Evolutionary conservation across 1,140 invertebrate species (phyloP).

Genomic region (Copidosoma floridanum): DNA sequence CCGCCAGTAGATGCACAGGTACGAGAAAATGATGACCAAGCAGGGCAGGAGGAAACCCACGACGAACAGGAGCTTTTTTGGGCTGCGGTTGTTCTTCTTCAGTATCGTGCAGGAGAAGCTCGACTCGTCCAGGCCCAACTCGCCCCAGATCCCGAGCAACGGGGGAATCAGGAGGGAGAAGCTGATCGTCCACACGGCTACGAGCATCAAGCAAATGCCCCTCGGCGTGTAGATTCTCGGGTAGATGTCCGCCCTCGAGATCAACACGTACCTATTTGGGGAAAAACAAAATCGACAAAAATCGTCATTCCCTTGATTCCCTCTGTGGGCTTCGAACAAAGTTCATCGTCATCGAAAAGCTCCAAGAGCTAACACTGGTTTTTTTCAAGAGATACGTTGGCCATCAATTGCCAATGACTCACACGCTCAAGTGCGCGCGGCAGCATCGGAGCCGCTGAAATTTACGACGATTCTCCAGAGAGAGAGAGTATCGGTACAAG

Average conservation of each 20-base stretch:
- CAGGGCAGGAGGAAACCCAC: slow-evolving; percentile 81
- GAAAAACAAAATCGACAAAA: no score
- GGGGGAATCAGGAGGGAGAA: slow-evolving; percentile 71
- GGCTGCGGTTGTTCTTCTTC: slow-evolving; percentile 72
- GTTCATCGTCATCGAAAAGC: no score
- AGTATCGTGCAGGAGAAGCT: slow-evolving; percentile 87
- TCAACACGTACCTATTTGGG: slow-evolving; percentile 82
- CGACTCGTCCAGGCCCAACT: slow-evolving; percentile 70
- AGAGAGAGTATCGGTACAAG: no score
- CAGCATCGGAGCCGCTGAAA: slow-evolving; percentile 5
- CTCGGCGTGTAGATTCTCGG: slow-evolving; percentile 69
- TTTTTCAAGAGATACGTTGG: no score
- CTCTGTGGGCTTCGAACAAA: no score
- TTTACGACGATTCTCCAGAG: background rate
- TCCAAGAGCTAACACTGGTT: no score
- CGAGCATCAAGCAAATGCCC: slow-evolving; percentile 72
- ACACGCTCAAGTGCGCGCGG: background rate
- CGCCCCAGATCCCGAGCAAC: slow-evolving; percentile 78
- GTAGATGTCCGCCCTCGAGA: slow-evolving; percentile 74
- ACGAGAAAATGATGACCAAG: slow-evolving; percentile 77
- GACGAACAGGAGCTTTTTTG: slow-evolving; percentile 82
- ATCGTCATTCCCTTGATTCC: no score
- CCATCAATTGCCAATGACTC: slow-evolving; percentile 9
- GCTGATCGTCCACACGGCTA: slow-evolving; percentile 69
- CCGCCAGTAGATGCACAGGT: slow-evolving; percentile 81